Base-by-base conservation (phyloP, 2,113 vertebrate genomes). In the Diphyllodes magnificus region DNA sequence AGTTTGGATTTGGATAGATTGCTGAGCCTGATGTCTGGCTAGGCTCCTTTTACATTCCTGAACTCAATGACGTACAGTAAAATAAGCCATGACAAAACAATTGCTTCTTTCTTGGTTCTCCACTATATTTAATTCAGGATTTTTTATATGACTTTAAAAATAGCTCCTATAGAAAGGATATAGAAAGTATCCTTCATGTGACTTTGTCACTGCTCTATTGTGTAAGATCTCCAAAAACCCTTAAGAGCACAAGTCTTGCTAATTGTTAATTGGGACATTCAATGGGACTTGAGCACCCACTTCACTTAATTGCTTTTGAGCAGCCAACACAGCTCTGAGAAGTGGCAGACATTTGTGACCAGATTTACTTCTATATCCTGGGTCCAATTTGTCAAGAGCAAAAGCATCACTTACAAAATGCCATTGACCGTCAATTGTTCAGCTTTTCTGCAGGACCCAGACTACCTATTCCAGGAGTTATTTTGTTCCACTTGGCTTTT, bases 231-330 rank as follows among this genome's bases (percentile, higher is more conserved):
- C 75, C 42, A 91, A 92, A 94, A 96, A 20, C 70, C 66, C 84
- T 80, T 90, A 94, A 87, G 59, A 90, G 75, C 54, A 93, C 82
- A 94, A 94, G 87, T 94, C 91, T 84, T 94, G 39, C 64, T 97
- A 96, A 95, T 96, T 96, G 93, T 93, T 95, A 95, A 96, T 95
- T 95, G 91, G 88, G 78, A 94, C 53, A 76, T 89, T 96, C 93
- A 92, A 89, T 90, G 63, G 73, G 47, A 92, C 85, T 97, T 91
- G 90, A 95, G 78, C 33, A 95, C 35, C 81, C 93, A 94, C 95
- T 95, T 97, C 91, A 96, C 53, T 89, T 95, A 96, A 91, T 96
- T 95, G 93, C 89, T 96, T 94, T 92, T 94, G 81, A 95, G 92
- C 96, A 94, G 89, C 45, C 89, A 96, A 90, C 84, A 92, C 75